Conservation (phyloP, 2,888 invertebrate species). For the Mylabris sibirica region DNA sequence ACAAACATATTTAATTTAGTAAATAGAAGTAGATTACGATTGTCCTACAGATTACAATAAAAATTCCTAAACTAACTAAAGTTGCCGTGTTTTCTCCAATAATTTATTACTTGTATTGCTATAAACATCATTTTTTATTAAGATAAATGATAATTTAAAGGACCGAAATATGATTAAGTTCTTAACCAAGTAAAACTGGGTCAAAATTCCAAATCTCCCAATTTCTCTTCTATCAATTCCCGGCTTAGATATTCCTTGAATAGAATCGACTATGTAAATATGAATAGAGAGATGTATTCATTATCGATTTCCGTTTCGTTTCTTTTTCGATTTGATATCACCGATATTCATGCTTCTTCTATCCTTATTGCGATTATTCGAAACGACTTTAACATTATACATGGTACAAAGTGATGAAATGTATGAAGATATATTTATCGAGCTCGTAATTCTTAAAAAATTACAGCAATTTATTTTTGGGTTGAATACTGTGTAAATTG, state of each 20-base stretch:
- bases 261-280: not conserved
- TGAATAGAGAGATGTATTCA: not conserved
- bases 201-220: not conserved
- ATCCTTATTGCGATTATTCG: too few species aligned
- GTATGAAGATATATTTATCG: conserved; percentile 30
- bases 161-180: too few species aligned
- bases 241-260: not conserved
- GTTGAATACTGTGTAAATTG: conserved; percentile 32
- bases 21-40: conserved; percentile 22
- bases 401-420: conserved; percentile 11
- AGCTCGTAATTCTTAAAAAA: conserved; percentile 31
- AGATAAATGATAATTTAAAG: too few species aligned
- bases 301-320: conserved; percentile 5
- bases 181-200: too few species aligned
- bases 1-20: conserved; percentile 45
- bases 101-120: too few species aligned
- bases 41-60: not conserved
- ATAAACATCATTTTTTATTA: too few species aligned
- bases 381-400: not conserved
- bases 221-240: not conserved
- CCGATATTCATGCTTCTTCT: not conserved
- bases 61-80: too few species aligned
- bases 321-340: not conserved
- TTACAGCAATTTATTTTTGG: conserved; percentile 32
- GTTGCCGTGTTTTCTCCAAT: too few species aligned